phyloP scores from a whole-genome alignment of 2,888 invertebrate species.

The Drosophila paranaensis region DNA sequence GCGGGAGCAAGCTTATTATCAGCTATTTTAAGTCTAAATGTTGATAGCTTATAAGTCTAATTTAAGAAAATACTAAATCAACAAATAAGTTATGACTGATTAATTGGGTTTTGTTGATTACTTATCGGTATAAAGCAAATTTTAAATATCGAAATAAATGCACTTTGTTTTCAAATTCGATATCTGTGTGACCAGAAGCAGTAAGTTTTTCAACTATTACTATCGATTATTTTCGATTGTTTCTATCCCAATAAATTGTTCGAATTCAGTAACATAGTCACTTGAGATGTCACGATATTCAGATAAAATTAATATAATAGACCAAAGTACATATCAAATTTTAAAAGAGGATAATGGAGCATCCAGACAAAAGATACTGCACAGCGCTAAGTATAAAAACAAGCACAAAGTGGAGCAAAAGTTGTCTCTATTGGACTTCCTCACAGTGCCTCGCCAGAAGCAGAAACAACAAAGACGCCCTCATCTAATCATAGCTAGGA shows the following conservation, averaged over 20 bases:
- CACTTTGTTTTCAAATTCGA: background rate
- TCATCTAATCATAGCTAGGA: slow-evolving; percentile 27
- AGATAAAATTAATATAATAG: slow-evolving; percentile 63
- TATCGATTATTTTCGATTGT: slow-evolving; percentile 20
- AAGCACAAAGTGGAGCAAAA: slow-evolving; percentile 41
- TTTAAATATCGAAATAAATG: background rate
- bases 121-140: background rate
- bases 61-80: slow-evolving; percentile 32
- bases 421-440: slow-evolving; percentile 57
- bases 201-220: background rate
- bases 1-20: slow-evolving; percentile 4
- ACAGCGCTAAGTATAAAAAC: slow-evolving; percentile 68
- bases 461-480: slow-evolving; percentile 40
- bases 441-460: slow-evolving; percentile 42
- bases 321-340: slow-evolving; percentile 52
- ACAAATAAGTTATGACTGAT: slow-evolving; percentile 1
- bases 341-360: slow-evolving; percentile 31
- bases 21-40: slow-evolving; percentile 25
- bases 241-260: background rate
- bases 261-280: background rate
- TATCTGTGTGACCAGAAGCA: slow-evolving; percentile 14
- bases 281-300: slow-evolving; percentile 51
- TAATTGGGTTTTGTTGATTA: slow-evolving; percentile 2
- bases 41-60: slow-evolving; percentile 29
- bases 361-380: slow-evolving; percentile 21